Base-by-base conservation (phyloP, 2,888 invertebrate genomes). In the Boloria selene region DNA sequence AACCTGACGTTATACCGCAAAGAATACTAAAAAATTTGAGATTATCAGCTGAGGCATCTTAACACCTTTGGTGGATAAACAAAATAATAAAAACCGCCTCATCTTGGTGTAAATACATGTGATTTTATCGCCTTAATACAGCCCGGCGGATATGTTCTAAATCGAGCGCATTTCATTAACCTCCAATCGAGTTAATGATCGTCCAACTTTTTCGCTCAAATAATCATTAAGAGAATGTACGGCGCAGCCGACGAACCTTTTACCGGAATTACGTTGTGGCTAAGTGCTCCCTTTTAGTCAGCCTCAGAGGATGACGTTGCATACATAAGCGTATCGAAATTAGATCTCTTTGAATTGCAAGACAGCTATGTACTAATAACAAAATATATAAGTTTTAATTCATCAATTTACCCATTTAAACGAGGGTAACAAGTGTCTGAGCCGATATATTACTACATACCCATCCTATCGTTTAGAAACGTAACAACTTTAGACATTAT, bases 131-230 rank as follows among this genome's bases (percentile, higher is more conserved):
- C 31, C 44, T 47, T 17, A 58, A 45, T 42, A 45, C 38, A 52
- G 45, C 51, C 31, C 47, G 73, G 70, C 71, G 67, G 67, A 79
- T 82, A 84, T 81, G 83, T 79, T 83, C 80, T 81, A 83, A 84
- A 80, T 80, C 77, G 77, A 74, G 75, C 75, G 75, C 77, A 81
- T 86, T 86, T 88, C 85, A 87, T 87, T 87, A 85, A 84, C 82
- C 84, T 75, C 81, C 86, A 87, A 88, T 88, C 81, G 80, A 73
- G 83, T 84, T 88, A 88, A 89, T 88, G 86, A 88, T 81, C 79
- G 79, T 80, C 80, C 80, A 88, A 88, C 79, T 88, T 88, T 88
- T 88, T 86, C 87, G 85, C 87, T 88, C 86, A 89, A 87, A 89
- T 86, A 87, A 88, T 88, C 87, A 88, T 88, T 86, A 86, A 80